A percentile compares a stretch with the other conserved stretches of the same genome.
Conservation (phyloP, 2,113 vertebrate species). For the Cryptoleucopteryx plumbea region DNA sequence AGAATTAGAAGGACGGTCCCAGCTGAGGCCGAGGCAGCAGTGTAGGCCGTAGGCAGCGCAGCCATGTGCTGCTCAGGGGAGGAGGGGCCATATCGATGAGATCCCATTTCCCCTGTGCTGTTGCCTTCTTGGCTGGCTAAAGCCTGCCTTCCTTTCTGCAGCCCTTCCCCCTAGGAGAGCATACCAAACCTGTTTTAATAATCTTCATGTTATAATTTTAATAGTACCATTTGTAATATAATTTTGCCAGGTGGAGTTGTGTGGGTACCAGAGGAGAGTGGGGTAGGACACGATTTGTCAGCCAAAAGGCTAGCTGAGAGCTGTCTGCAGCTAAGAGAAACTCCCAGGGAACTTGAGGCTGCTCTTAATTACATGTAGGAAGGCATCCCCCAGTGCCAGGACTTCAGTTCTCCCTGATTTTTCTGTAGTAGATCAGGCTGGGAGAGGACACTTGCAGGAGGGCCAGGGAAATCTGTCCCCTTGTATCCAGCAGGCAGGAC, state of each 20-base stretch:
- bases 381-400: not conserved
- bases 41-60: not conserved
- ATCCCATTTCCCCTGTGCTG: not conserved
- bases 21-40: accelerated
- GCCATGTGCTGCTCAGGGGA: accelerated
- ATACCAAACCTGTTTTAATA: not conserved
- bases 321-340: not conserved
- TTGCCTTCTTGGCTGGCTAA: not conserved
- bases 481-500: not conserved
- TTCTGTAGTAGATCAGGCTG: not conserved
- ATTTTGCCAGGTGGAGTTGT: not conserved
- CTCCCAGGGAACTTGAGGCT: not conserved
- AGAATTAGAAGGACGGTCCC: not conserved
- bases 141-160: not conserved
- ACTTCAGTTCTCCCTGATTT: not conserved
- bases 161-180: not conserved
- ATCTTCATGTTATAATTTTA: not conserved
- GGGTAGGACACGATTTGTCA: not conserved
- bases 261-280: not conserved
- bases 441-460: not conserved
- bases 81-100: accelerated
- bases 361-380: not conserved
- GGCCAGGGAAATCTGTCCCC: not conserved
- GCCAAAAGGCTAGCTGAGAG: not conserved
- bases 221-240: not conserved